Base-by-base conservation (phyloP, 2,888 invertebrate species). In the Lycaena phlaeas region DNA sequence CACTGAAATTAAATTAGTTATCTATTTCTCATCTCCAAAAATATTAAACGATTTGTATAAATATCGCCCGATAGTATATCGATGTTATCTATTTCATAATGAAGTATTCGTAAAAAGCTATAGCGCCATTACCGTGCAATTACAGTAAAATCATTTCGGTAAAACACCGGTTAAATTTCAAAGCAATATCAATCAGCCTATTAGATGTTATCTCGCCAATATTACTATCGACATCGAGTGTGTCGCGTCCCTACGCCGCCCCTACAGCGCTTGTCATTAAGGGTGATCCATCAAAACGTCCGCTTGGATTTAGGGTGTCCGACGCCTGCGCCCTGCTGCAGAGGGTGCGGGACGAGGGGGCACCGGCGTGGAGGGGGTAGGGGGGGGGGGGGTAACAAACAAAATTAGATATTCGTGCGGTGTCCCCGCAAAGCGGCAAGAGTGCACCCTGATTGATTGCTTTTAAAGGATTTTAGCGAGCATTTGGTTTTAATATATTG, bases 281-380 rank as follows among this genome's bases (percentile, higher is more conserved):
- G 82, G 84, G 82, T 82, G 82, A 84, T 84, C 82, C 82, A 84
- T 84, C 82, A 84, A 76, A 77, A 82, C 69, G 82, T 84, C 84
- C 75, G 71, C 72, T 59, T 65, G 81, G 84, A 78, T 81, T 84
- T 82, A 67, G 84, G 82, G 84, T 68, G 72, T 63, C 59, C 63
- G 66, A 67, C 79, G 79, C 77, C 56, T 78, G 79, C 82, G 79
- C 76, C 48, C 7, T 22, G 6, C 7, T 2, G 49, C 54, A 49
- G 51, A n/a, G 47, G 42, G 36, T 41, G 46, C 53, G 50, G 53
- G 42, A 50, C 42, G 44, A 45, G 52, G 46, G 52, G 55, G 56
- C 42, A 45, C 41, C 49, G 40, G 38, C 45, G 52, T 43, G 49
- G 53, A 49, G 50, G 47, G 42, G 46, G 56, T 59, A 27, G 28